Evolutionary conservation across 2,113 vertebrate genomes (phyloP), one percentile per base, ranked within the genome.

Genomic region (Oriolus oriolus): DNA sequence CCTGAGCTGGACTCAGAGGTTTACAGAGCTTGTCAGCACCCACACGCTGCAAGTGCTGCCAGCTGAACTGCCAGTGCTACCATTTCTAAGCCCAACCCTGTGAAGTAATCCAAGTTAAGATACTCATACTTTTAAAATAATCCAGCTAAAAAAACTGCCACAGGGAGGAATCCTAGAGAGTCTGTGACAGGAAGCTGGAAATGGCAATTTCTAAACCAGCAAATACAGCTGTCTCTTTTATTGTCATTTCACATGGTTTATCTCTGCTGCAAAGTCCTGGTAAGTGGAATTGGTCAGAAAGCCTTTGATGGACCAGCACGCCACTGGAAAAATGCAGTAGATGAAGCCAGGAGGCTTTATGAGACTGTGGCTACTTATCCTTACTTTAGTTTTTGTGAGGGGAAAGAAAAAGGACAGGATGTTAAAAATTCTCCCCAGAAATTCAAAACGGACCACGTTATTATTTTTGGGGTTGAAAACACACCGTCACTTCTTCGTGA

Each of bases 91-190:
- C 39, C 52, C 66, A 79, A 24, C 39, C n/a, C 59, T 77, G 47
- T 63, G 63, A 59, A 88, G 83, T 35, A 61, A 73, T 59, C 42
- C 79, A 86, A 66, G 28, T 86, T 66, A 74, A 73, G 13, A 63
- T 63, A 88, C 31, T 53, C 66, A 30, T 31, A 50, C n/a, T 37
- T 87, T 19, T 11, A 88, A 97, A 94, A 74, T 63, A 88, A 90
- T n/a, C 68, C 85, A 41, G 11, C 59, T 69, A 65, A 93, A 88
- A 65, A 84, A 90, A 82, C 22, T 19, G 22, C 45, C 75, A 24
- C 12, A 53, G 53, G 7, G 30, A 94, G 14, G 45, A 95, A 88
- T 63, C 42, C 71, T 84, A 54, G 49, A 44, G 18, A 76, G 57
- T 59, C 76, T 1, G 4, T 56, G 70, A n/a, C 49, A 82, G 61